Conservation (phyloP, 2,888 invertebrate genomes). For the Tromatobia lineatoria region DNA sequence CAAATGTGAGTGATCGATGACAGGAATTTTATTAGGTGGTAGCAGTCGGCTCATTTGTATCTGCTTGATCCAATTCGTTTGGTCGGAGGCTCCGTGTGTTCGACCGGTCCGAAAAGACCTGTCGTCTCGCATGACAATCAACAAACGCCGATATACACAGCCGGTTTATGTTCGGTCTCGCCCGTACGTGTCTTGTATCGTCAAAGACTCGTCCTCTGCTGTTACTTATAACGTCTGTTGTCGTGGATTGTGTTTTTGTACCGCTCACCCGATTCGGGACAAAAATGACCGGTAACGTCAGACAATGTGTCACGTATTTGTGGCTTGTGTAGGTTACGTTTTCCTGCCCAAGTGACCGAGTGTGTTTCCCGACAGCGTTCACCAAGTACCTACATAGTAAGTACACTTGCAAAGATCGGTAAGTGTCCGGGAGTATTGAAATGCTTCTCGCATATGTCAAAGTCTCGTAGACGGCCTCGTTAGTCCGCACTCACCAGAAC, state of each 20-base stretch:
- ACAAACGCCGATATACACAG: conserved; percentile 6
- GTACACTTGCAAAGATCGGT: not conserved
- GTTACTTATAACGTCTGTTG: conserved; percentile 1
- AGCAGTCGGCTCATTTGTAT: conserved; percentile 50
- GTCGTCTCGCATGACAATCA: conserved; percentile 51
- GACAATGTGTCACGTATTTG: conserved; percentile 23
- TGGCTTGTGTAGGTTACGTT: not conserved
- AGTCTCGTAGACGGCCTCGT: conserved; percentile 55
- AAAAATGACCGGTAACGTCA: conserved; percentile 31
- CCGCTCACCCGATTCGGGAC: conserved; percentile 41
- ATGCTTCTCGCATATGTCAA: conserved; percentile 57
- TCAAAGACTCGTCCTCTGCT: conserved; percentile 32
- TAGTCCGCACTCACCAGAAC: conserved; percentile 30
- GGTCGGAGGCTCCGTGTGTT: not conserved
- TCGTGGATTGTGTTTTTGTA: not conserved
- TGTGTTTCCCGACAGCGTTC: not conserved
- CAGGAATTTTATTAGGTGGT: conserved; percentile 28
- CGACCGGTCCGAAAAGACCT: conserved; percentile 3
- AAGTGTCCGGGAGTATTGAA: conserved; percentile 60
- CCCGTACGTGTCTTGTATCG: conserved; percentile 47
- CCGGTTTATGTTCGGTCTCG: conserved; percentile 34
- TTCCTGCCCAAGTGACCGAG: conserved; percentile 7
- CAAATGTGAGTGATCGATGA: conserved; percentile 44
- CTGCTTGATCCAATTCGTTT: conserved; percentile 48
- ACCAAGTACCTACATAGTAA: conserved; percentile 8